Conservation (phyloP, 2,797 vertebrate genomes). For the Huso huso region DNA sequence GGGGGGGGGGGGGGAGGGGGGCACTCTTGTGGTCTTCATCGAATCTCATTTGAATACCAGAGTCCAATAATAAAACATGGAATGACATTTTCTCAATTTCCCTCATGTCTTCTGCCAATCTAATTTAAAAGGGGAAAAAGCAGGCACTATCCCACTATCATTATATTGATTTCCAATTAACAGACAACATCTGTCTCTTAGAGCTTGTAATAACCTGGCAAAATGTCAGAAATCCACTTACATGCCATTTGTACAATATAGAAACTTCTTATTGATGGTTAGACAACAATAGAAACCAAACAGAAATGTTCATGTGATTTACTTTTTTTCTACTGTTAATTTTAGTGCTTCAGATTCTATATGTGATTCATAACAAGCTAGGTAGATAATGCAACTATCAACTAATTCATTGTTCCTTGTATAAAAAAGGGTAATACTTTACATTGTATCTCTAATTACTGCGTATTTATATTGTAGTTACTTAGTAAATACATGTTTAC, state of each 20-base stretch:
- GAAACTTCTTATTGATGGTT: background rate
- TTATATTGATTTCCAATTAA: conserved; percentile 10
- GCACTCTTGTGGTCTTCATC: no score
- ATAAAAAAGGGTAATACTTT: no score
- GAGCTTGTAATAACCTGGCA: conserved; percentile 4
- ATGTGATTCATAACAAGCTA: no score
- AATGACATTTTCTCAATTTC: conserved; percentile 1
- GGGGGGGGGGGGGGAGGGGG: no score
- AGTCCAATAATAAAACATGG: conserved; percentile 4
- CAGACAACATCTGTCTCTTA: conserved; percentile 3
- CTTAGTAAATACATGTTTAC: no score
- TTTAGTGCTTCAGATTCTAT: no score
- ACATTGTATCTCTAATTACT: no score
- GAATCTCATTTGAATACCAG: conserved; percentile 1
- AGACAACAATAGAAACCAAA: background rate
- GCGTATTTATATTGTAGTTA: no score
- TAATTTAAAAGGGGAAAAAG: conserved; percentile 2
- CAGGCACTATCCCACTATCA: conserved; percentile 6
- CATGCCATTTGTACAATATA: background rate
- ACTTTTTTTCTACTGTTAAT: no score
- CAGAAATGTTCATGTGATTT: background rate
- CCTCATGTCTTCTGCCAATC: background rate
- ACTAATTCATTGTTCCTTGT: no score
- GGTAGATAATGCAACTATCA: no score
- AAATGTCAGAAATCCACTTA: conserved; percentile 6